A percentile compares a stretch with the other conserved stretches of the same genome.
Evolutionary conservation across 2,888 invertebrate species (phyloP).

Genomic region (Drosophila lacicola): DNA sequence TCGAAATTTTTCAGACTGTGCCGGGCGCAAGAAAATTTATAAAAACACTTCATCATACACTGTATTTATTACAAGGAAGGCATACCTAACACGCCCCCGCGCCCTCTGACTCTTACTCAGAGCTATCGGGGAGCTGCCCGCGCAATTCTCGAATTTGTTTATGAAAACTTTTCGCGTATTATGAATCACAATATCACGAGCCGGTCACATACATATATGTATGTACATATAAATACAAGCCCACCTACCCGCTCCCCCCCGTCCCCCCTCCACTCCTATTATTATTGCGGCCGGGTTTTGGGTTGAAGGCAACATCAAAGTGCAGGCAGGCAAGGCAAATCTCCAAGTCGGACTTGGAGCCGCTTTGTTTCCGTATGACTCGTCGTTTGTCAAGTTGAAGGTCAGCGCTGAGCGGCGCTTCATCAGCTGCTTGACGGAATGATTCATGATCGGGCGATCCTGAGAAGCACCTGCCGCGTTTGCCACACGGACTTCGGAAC

Average conservation of each 20-base stretch:
- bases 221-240: not conserved
- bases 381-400: conserved; percentile 74
- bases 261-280: not conserved
- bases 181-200: conserved; percentile 65
- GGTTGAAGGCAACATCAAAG: conserved; percentile 75
- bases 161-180: conserved; percentile 66
- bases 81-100: conserved; percentile 15
- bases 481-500: conserved; percentile 13
- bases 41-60: conserved; percentile 65
- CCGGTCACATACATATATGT: conserved; percentile 1
- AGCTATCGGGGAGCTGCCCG: conserved; percentile 32
- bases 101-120: conserved; percentile 23
- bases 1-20: conserved; percentile 64
- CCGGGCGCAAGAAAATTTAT: conserved; percentile 66
- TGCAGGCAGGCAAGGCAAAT: conserved; percentile 50
- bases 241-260: not conserved
- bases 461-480: conserved; percentile 48
- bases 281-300: conserved; percentile 27
- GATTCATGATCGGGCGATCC: conserved; percentile 51
- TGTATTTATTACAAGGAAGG: conserved; percentile 68
- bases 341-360: conserved; percentile 49
- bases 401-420: conserved; percentile 33
- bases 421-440: conserved; percentile 32
- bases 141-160: conserved; percentile 61
- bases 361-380: conserved; percentile 76